Evolutionary conservation across 2,113 vertebrate genomes (phyloP).

Genomic region (Scopus umbretta): DNA sequence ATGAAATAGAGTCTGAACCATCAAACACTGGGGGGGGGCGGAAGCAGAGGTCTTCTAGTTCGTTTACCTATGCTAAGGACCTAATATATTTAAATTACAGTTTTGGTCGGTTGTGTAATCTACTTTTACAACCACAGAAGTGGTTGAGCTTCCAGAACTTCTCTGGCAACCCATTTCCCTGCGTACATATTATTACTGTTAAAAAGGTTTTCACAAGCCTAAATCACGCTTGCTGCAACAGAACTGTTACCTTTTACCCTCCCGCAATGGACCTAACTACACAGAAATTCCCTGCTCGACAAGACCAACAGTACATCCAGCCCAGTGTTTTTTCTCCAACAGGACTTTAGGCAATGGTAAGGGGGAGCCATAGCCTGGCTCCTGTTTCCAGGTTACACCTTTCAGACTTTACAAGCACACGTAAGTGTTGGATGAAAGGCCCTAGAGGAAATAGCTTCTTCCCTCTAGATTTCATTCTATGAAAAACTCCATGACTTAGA

Average conservation of each 20-base stretch:
- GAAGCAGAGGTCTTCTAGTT: background rate
- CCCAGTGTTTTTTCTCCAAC: accelerated
- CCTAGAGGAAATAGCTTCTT: background rate
- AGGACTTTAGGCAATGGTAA: background rate
- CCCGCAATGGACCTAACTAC: accelerated
- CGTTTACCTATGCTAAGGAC: background rate
- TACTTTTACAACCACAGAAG: background rate
- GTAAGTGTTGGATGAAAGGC: background rate
- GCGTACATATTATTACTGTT: background rate
- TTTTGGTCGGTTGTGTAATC: background rate
- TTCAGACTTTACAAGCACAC: background rate
- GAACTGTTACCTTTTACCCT: background rate
- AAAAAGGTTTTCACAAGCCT: background rate
- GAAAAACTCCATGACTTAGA: background rate
- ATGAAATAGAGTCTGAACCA: background rate
- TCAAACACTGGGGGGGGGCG: background rate
- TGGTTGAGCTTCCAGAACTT: background rate
- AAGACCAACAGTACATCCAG: background rate
- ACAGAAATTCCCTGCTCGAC: accelerated
- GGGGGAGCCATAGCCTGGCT: background rate
- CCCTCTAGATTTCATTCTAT: background rate
- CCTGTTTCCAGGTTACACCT: background rate
- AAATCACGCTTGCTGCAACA: background rate
- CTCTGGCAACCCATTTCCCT: background rate
- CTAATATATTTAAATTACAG: no score